These are phyloP conservation scores for Drosophila novamexicana DNA, from an alignment of 1,140 invertebrate genomes.

Conservation along the genomic window DNA sequence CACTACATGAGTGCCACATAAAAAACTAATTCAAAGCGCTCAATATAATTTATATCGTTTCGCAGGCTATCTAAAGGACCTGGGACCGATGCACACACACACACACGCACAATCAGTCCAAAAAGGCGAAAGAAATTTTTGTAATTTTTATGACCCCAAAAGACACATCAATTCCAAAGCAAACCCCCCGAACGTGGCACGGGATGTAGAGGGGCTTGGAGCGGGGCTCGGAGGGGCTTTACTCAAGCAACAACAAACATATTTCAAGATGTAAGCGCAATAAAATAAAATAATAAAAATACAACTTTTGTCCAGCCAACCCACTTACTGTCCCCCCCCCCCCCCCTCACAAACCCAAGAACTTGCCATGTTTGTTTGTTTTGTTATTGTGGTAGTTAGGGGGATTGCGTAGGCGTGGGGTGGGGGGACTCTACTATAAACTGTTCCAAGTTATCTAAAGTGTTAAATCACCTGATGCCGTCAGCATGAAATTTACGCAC, in stretches of 20 bases:
- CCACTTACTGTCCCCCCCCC: background rate
- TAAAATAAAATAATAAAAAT: conserved; percentile 83
- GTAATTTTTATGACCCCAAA: conserved; percentile 83
- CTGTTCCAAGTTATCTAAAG: conserved; percentile 83
- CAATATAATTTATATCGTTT: conserved; percentile 82
- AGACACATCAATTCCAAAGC: conserved; percentile 77
- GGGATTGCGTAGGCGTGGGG: background rate
- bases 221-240: conserved; percentile 1
- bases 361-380: conserved; percentile 36
- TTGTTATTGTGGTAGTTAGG: background rate
- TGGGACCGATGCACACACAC: conserved; percentile 53
- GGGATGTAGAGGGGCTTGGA: background rate
- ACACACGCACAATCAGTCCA: conserved; percentile 74
- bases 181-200: conserved; percentile 37
- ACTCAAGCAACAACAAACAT: conserved; percentile 60
- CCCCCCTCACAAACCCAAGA: background rate
- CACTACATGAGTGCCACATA: conserved; percentile 66
- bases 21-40: conserved; percentile 81
- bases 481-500: conserved; percentile 84
- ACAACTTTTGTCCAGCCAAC: conserved; percentile 61
- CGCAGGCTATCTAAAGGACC: conserved; percentile 62
- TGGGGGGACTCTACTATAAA: conserved; percentile 60
- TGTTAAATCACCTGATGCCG: conserved; percentile 84
- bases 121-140: conserved; percentile 74
- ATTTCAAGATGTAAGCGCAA: conserved; percentile 82